Evolutionary conservation across 2,113 vertebrate species (phyloP).

Genomic region (Elephas maximus): DNA sequence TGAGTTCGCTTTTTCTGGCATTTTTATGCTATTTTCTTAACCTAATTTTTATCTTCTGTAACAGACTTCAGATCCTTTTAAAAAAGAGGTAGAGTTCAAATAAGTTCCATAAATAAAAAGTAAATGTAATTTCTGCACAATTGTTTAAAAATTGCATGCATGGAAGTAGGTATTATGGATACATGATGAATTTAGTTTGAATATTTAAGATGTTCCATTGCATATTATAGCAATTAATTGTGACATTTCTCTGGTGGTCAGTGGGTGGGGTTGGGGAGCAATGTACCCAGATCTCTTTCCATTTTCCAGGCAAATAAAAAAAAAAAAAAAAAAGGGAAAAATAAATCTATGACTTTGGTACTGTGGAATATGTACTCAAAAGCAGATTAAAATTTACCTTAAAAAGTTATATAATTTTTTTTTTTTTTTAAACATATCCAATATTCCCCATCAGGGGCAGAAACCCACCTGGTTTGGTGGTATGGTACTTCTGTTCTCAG

Average conservation of each 20-base stretch:
- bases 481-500: background rate
- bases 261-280: background rate
- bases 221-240: background rate
- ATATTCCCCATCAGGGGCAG: background rate
- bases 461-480: background rate
- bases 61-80: conserved; percentile 1
- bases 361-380: conserved; percentile 23
- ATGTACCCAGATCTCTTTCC: background rate
- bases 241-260: conserved; percentile 33
- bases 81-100: background rate
- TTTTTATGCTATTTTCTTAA: conserved; percentile 44
- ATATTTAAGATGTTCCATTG: conserved; percentile 23
- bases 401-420: background rate
- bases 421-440: background rate
- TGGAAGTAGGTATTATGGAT: background rate
- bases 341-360: background rate
- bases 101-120: background rate
- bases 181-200: conserved; percentile 52
- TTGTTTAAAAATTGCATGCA: background rate
- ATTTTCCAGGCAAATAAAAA: background rate
- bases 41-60: conserved; percentile 20
- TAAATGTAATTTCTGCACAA: background rate
- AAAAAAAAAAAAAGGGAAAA: background rate
- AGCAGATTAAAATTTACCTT: conserved; percentile 40
- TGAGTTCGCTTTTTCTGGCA: conserved; percentile 17